Conservation (phyloP, 2,888 invertebrate species). For the Folsomia candida region DNA sequence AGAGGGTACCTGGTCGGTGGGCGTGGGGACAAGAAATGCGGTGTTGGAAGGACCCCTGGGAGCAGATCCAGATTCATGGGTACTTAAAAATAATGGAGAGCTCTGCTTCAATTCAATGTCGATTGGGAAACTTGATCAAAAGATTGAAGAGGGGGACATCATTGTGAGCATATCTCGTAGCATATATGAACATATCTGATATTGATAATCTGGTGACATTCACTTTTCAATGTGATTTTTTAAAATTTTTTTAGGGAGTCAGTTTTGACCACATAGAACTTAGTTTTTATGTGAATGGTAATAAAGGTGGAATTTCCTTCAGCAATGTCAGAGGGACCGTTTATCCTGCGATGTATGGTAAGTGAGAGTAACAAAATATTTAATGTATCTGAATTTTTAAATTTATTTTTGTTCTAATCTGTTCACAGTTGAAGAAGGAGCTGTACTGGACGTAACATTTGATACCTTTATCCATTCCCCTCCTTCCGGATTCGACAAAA, state of each 20-base stretch:
- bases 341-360: conserved; percentile 90
- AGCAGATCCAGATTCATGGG: conserved; percentile 87
- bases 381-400: conserved; percentile 8
- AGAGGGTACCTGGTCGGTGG: conserved; percentile 87
- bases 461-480: conserved; percentile 82
- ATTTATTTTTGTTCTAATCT: not conserved
- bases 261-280: conserved; percentile 95
- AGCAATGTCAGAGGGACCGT: conserved; percentile 85
- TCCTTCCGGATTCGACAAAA: conserved; percentile 85
- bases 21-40: conserved; percentile 82
- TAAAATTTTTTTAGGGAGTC: conserved; percentile 65
- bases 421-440: conserved; percentile 87
- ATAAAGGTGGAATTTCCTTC: conserved; percentile 77
- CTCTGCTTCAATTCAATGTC: conserved; percentile 81
- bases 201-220: not conserved
- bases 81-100: conserved; percentile 83
- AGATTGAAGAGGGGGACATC: conserved; percentile 88
- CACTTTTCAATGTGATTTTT: conserved; percentile 10
- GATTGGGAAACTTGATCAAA: conserved; percentile 62
- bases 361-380: conserved; percentile 51
- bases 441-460: conserved; percentile 91
- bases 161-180: conserved; percentile 67
- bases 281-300: conserved; percentile 91
- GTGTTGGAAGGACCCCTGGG: conserved; percentile 88
- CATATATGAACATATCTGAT: not conserved